A percentile compares a stretch with the other conserved stretches of the same genome.
Conservation (phyloP, 2,797 vertebrate genomes). For the Spea hammondii region DNA sequence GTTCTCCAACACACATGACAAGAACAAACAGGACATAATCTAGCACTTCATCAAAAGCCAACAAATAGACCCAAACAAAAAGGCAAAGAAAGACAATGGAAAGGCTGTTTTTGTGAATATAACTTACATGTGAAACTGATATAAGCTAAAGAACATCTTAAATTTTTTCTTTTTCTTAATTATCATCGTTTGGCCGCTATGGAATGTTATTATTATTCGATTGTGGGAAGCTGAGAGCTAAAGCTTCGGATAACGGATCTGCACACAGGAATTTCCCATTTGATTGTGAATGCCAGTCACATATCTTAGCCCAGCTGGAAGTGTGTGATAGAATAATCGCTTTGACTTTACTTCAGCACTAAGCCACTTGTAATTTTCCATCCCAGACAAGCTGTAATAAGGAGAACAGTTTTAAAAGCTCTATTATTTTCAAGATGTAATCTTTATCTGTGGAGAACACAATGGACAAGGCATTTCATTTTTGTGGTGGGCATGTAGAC, state of each 20-base stretch:
- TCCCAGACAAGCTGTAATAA: conserved; percentile 7
- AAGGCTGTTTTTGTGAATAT: neutral
- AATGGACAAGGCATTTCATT: conserved; percentile 21
- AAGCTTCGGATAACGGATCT: conserved; percentile 3
- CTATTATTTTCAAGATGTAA: conserved; percentile 10
- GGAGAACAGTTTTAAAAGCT: neutral
- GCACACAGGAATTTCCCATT: conserved; percentile 44
- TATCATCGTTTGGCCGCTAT: conserved; percentile 18
- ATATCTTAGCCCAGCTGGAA: conserved; percentile 48
- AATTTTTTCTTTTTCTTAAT: conserved; percentile 20
- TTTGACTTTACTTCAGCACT: conserved; percentile 31
- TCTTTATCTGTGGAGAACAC: conserved; percentile 38
- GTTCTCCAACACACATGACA: neutral
- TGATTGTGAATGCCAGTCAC: conserved; percentile 42
- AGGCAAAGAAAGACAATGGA: neutral
- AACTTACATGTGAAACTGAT: conserved; percentile 11
- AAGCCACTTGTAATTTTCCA: conserved; percentile 52
- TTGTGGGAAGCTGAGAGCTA: conserved; percentile 31
- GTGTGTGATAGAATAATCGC: conserved; percentile 41
- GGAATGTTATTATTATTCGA: conserved; percentile 45
- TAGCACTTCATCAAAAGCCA: conserved; percentile 5
- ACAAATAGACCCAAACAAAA: conserved; percentile 17
- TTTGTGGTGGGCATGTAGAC: conserved; percentile 5
- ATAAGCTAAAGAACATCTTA: conserved; percentile 3
- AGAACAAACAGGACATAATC: neutral